These are phyloP conservation scores for Hoplias malabaricus DNA, from an alignment of 2,113 vertebrate species.

Conservation along the genomic window DNA sequence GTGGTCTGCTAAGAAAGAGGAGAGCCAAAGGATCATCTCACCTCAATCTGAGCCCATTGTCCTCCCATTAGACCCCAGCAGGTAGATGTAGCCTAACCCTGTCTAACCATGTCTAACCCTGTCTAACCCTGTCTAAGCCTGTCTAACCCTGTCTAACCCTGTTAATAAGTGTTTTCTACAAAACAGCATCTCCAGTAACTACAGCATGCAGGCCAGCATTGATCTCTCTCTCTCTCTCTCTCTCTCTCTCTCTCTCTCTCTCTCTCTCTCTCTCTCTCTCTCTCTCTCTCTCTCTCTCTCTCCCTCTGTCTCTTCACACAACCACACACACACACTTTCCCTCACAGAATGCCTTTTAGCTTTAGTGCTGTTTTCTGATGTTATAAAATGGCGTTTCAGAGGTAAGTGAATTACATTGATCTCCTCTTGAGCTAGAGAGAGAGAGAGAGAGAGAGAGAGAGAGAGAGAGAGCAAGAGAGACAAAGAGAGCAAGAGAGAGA, in stretches of 20 bases:
- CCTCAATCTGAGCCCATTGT: background rate
- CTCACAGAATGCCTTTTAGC: constrained; percentile 52
- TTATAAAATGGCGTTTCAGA: constrained; percentile 61
- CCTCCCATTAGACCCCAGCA: constrained; percentile 19
- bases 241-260: too few species aligned
- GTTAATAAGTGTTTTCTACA: constrained; percentile 39
- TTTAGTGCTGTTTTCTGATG: constrained; percentile 52
- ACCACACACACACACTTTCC: constrained; percentile 45
- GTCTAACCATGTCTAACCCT: background rate
- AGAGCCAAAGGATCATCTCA: background rate
- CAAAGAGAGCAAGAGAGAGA: constrained; percentile 29
- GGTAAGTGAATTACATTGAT: constrained; percentile 62
- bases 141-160: background rate
- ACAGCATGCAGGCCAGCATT: constrained; percentile 58
- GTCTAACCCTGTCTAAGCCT: background rate
- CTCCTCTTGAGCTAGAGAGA: constrained; percentile 31
- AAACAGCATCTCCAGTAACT: constrained; percentile 32
- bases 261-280: too few species aligned
- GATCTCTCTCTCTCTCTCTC: too few species aligned
- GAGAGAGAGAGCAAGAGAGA: background rate
- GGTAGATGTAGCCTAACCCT: background rate
- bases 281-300: too few species aligned
- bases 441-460: constrained; percentile 7
- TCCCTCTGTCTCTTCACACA: too few species aligned
- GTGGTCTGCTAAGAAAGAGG: background rate